Base-by-base conservation (phyloP, 2,888 invertebrate species). In the Listrodromus nycthemerus region DNA sequence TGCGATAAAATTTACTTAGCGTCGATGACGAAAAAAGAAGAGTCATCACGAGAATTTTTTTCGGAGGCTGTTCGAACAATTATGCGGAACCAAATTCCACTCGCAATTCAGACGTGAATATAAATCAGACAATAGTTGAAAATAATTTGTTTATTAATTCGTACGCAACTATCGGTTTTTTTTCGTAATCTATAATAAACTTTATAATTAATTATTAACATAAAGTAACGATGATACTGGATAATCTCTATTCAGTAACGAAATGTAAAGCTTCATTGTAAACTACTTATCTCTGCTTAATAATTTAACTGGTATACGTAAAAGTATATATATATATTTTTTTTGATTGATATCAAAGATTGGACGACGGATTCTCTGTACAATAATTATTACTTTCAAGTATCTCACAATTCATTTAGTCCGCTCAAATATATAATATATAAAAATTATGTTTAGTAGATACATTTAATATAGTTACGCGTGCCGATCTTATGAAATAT, bases 181-280 rank as follows among this genome's bases (percentile, higher is more conserved):
- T 52, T 52, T 33, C 75, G 52, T 66, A 41, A 8, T 52, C 41
- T 66, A 65, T 24, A 50, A 66, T 55, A 37, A 52, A 52, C n/a
- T 41, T 75, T 24, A 66, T 33, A 21, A 66, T 5, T 66, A 55
- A 65, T 27, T 75, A 75, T 66, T 24, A 66, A 75, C 55, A 55
- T 55, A 37, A n/a, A 65, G 16, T 55, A 52, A 75, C 37, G 8
- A 16, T 33, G 37, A 75, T n/a, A 52, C 66, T 71, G 58, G 27
- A 71, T 21, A 55, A n/a, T 58, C 24, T 45, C 41, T 58, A 24
- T 71, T 41, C 45, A 27, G 24, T 27, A 71, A 58, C 7, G 27
- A 58, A 58, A 41, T 71, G 71, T 58, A 58, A 58, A 71, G 71
- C 58, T 58, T 41, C 41, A 45, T 58, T 4, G 27, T 58, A 45